phyloP scores from a whole-genome alignment of 2,113 vertebrate genomes.

The Xiphias gladius region DNA sequence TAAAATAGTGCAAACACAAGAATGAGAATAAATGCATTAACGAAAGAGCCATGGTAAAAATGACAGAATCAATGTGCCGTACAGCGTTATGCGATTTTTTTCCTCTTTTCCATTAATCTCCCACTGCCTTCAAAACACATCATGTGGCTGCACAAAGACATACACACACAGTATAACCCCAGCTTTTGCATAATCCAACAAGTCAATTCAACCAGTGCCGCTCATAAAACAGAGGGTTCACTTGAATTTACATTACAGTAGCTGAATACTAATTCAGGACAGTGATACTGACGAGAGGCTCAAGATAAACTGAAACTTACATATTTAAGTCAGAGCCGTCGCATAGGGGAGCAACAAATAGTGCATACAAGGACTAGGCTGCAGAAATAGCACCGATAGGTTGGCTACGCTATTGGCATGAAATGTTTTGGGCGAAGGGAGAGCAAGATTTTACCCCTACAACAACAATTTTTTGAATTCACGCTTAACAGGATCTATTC shows the following conservation, averaged over 20 bases:
- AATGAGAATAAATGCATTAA: conserved; percentile 63
- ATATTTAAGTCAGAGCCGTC: conserved; percentile 16
- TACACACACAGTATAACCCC: conserved; percentile 43
- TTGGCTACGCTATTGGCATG: conserved; percentile 15
- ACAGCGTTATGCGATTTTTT: conserved; percentile 52
- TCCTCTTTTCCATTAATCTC: conserved; percentile 74
- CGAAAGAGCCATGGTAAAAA: conserved; percentile 42
- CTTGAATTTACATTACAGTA: conserved; percentile 48
- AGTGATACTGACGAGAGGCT: conserved; percentile 31
- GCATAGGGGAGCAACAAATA: background rate
- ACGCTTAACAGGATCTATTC: conserved; percentile 73
- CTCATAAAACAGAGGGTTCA: conserved; percentile 56
- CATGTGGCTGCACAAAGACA: conserved; percentile 55
- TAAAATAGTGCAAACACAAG: conserved; percentile 67
- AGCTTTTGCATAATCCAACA: conserved; percentile 63
- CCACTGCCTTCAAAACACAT: conserved; percentile 60
- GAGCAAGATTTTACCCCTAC: conserved; percentile 53
- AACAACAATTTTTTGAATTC: conserved; percentile 58
- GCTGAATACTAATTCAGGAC: conserved; percentile 44
- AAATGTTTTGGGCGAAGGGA: conserved; percentile 19
- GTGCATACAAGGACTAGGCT: conserved; percentile 2
- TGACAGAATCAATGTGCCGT: conserved; percentile 72
- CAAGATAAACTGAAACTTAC: conserved; percentile 35
- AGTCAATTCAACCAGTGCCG: conserved; percentile 51
- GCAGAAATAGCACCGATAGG: conserved; percentile 12